Conservation (phyloP, 2,113 vertebrate genomes). For the Collichthys lucidus region DNA sequence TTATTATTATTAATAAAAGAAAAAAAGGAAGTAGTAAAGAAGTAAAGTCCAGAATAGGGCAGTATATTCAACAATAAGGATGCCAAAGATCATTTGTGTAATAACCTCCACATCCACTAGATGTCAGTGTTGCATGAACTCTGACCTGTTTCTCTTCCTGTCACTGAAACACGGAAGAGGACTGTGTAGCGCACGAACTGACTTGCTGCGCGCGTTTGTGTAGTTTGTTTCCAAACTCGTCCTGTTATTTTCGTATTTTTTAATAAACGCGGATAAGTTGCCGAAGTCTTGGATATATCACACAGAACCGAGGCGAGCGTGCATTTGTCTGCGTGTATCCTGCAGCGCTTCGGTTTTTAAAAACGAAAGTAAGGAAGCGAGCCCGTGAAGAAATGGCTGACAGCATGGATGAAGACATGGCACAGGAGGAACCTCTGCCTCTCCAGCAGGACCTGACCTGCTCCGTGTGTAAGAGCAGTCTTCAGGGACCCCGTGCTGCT, state of each 20-base stretch:
- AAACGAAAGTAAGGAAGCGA: constrained; percentile 68
- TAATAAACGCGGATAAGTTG: fast-evolving
- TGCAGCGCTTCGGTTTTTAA: neutral
- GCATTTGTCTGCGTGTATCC: neutral
- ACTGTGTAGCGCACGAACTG: fast-evolving
- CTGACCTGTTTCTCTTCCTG: neutral
- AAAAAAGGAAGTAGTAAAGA: no score
- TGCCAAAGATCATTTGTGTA: neutral
- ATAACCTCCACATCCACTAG: constrained; percentile 23
- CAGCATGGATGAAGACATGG: constrained; percentile 60
- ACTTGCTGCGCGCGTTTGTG: neutral
- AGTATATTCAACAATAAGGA: no score
- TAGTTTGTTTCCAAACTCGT: neutral
- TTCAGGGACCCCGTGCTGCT: constrained; percentile 78
- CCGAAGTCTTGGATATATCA: neutral
- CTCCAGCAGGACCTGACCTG: constrained; percentile 79
- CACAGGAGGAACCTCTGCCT: constrained; percentile 49
- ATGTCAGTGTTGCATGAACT: constrained; percentile 16
- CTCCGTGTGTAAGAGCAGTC: constrained; percentile 75
- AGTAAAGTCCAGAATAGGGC: no score
- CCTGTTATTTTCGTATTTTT: no score
- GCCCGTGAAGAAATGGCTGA: constrained; percentile 59
- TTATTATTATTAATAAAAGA: no score
- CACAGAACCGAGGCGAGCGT: neutral
- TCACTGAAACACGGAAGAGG: constrained; percentile 32